Base-by-base conservation (phyloP, 2,113 vertebrate genomes). In the Centrocercus urophasianus region DNA sequence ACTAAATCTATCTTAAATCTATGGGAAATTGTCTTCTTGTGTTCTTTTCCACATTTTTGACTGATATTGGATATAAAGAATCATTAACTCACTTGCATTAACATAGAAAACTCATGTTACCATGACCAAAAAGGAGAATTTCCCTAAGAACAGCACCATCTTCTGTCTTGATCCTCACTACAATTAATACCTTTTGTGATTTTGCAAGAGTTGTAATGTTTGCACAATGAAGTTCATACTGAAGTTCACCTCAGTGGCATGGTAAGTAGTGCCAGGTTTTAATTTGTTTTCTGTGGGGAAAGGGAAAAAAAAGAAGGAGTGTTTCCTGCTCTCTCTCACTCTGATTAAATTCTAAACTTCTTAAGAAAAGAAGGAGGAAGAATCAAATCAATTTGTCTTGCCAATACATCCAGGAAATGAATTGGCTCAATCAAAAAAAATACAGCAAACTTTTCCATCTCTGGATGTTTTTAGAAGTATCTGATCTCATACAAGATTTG, bases 221-320 rank as follows among this genome's bases (percentile, higher is more conserved):
- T 74, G 18, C 21, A 60, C 8, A 67, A 3, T 32, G 28, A 69
- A 65, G 8, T 34, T 75, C 16, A 22, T 36, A 5, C 12, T 67
- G 12, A 70, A 70, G 22, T 85, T 78, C 19, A 74, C 38, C 67
- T 61, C 54, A 25, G 34, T 47, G 64, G 13, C 22, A 17, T 15
- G 36, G 36, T 24, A 47, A 5, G 2, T 5, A 80, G 3, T 38
- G 11, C 5, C 24, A 86, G 11, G 1, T 83, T 86, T 80, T 38
- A 38, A 34, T 56, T 2, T 25, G 2, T 38, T 73, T 84, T 30
- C 28, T 76, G 79, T 22, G 1, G 24, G 24, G 25, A 61, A 66
- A 69, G 36, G 1, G 1, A 76, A n/a, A 2, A 27, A 38, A 32
- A 1, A 2, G 5, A 10, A 12, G 66, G 7, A 38, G 64, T 64